Conservation (phyloP, 2,113 vertebrate species). For the Osmerus eperlanus region DNA sequence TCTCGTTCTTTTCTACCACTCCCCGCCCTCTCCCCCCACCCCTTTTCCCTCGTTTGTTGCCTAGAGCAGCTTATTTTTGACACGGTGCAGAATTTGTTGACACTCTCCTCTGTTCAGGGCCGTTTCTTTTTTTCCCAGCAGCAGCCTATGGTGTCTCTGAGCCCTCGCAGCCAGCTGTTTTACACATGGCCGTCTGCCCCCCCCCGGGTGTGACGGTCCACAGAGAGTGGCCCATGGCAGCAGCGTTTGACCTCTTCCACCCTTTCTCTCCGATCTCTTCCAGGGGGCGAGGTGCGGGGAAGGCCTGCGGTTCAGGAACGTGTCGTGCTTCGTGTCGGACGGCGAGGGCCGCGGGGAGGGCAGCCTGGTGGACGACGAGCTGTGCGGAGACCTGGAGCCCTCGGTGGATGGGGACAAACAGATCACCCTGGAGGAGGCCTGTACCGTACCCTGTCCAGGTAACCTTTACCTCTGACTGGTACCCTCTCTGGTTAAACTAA, state of each 20-base stretch:
- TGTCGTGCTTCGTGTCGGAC: slow-evolving; percentile 92
- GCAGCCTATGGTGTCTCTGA: background rate
- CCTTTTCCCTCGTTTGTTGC: background rate
- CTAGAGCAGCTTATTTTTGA: slow-evolving; percentile 9
- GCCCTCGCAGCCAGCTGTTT: background rate
- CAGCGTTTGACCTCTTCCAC: background rate
- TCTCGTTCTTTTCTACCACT: background rate
- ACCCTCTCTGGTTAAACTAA: no score
- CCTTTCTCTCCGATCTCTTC: background rate
- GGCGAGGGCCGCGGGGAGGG: slow-evolving; percentile 75
- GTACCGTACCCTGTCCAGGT: slow-evolving; percentile 94
- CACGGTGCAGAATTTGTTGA: slow-evolving; percentile 1
- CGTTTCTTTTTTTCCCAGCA: slow-evolving; percentile 14
- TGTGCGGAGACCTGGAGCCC: slow-evolving; percentile 85
- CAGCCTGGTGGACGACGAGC: slow-evolving; percentile 88
- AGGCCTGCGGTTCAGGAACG: slow-evolving; percentile 83
- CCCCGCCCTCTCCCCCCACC: background rate
- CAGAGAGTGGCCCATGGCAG: background rate
- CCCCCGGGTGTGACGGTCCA: background rate
- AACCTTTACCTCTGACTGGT: slow-evolving; percentile 10
- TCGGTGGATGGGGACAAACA: slow-evolving; percentile 79
- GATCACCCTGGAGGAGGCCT: slow-evolving; percentile 82
- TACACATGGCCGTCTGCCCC: background rate
- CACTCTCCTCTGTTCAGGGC: slow-evolving; percentile 36
- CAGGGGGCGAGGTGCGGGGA: slow-evolving; percentile 88